phyloP scores from a whole-genome alignment of 92 coral and sea anemone genomes.

The Bergia puertoricense region DNA sequence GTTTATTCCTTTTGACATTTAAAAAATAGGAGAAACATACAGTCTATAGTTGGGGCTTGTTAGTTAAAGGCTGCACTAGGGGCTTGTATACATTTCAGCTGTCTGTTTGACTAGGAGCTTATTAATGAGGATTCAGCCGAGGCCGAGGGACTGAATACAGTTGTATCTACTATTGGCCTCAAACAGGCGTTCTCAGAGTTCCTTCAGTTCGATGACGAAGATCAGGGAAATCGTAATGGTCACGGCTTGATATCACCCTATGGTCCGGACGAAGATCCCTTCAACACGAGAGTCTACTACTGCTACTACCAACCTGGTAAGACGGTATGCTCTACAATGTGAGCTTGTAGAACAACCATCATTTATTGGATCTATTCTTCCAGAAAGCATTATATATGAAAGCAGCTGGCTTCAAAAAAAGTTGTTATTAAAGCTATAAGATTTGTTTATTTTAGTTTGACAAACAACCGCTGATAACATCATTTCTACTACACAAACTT shows the following conservation, averaged over 20 bases:
- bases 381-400: too few relatives aligned
- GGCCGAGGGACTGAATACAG: too few relatives aligned
- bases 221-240: slow-evolving; percentile 69
- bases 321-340: not conserved
- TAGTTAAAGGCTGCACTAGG: too few relatives aligned
- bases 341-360: too few relatives aligned
- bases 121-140: too few relatives aligned
- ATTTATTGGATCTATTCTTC: too few relatives aligned
- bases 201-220: slow-evolving; percentile 85
- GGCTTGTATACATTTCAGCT: too few relatives aligned
- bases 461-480: not conserved
- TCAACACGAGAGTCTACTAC: slow-evolving; percentile 77
- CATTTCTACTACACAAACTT: not conserved
- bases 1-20: too few relatives aligned
- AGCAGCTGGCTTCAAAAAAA: not conserved
- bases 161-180: not conserved
- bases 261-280: slow-evolving; percentile 71
- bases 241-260: slow-evolving; percentile 67
- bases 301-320: slow-evolving; percentile 83
- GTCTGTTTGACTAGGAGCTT: too few relatives aligned
- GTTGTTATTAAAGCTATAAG: not conserved
- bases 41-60: too few relatives aligned
- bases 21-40: too few relatives aligned
- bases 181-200: slow-evolving; percentile 71
- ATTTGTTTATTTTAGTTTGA: not conserved